Evolutionary conservation across 1,140 invertebrate species (phyloP).

Genomic region (Oscheius sp.): DNA sequence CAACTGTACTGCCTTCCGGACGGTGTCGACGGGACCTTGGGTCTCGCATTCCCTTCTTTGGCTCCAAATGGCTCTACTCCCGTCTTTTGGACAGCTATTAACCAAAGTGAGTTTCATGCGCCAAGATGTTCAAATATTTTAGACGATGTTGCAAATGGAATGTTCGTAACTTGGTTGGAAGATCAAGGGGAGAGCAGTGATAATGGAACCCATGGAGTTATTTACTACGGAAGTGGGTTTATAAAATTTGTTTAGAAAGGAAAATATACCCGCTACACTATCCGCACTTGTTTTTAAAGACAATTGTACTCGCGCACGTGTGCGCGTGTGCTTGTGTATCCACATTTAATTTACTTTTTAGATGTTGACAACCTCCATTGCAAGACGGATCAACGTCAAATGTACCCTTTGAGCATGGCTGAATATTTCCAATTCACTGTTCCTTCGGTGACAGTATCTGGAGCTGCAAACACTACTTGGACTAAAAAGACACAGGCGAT

Average conservation of each 20-base stretch:
- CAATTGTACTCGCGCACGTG: too few relatives aligned
- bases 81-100: neutral
- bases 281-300: too few relatives aligned
- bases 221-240: neutral
- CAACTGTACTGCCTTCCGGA: neutral
- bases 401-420: neutral
- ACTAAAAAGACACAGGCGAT: neutral
- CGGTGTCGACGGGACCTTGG: conserved; percentile 1
- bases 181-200: neutral
- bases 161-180: conserved; percentile 7
- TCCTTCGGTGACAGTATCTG: neutral
- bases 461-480: neutral
- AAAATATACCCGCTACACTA: too few relatives aligned
- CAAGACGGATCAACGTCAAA: neutral
- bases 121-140: too few relatives aligned
- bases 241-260: neutral
- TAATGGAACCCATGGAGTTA: conserved; percentile 5
- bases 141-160: too few relatives aligned
- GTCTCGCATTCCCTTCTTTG: neutral
- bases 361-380: neutral
- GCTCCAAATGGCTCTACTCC: neutral
- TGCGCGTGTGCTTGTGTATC: too few relatives aligned
- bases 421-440: conserved; percentile 2
- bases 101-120: neutral
- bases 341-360: too few relatives aligned